Conservation (phyloP, 2,113 vertebrate genomes). For the Rhegmatorhina hoffmannsi region DNA sequence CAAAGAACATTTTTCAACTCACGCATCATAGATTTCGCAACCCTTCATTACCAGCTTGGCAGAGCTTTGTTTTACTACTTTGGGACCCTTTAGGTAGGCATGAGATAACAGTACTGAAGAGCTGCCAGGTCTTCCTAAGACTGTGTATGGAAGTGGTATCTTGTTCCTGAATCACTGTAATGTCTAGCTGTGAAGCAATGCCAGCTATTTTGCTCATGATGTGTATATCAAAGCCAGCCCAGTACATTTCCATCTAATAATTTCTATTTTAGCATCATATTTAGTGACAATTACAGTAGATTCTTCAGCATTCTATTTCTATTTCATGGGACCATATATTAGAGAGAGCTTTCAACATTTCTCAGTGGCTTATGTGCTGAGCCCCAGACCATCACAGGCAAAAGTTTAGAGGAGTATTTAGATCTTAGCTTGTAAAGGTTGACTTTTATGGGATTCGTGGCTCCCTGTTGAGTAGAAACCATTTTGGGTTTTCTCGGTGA, state of each 20-base stretch:
- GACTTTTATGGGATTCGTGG: not conserved
- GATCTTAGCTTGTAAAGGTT: not conserved
- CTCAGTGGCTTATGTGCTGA: not conserved
- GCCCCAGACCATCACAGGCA: not conserved
- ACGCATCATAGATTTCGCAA: not conserved
- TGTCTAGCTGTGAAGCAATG: not conserved
- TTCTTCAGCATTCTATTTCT: not conserved
- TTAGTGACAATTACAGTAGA: not conserved
- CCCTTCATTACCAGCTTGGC: not conserved
- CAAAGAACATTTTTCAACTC: not conserved
- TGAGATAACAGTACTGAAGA: not conserved
- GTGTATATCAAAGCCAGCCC: not conserved
- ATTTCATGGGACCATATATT: not conserved
- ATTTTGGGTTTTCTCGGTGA: not conserved
- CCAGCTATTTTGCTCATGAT: not conserved
- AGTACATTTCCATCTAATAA: not conserved
- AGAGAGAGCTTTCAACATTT: not conserved
- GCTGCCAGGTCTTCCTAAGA: not conserved
- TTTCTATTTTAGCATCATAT: not conserved
- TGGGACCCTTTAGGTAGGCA: not conserved
- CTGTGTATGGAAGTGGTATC: not conserved
- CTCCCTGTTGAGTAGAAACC: not conserved
- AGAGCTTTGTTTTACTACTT: not conserved
- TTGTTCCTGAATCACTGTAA: not conserved
- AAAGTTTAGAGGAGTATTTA: not conserved